Evolutionary conservation across 2,797 vertebrate species (phyloP).

Genomic region (Chelon auratus): DNA sequence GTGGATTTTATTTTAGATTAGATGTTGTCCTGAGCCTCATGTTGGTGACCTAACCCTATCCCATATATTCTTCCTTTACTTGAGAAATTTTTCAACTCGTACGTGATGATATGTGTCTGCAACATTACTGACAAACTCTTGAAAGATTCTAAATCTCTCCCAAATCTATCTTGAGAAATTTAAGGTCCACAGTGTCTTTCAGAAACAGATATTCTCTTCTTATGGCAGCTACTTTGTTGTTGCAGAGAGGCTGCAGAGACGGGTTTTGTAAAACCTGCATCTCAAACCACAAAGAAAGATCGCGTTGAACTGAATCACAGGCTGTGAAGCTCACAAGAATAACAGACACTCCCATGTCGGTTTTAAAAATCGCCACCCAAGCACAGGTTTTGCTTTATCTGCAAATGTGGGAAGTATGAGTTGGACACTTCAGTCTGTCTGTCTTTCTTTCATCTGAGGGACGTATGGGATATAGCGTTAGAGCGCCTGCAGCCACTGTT

Average conservation of each 20-base stretch:
- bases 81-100: not conserved
- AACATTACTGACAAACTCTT: not conserved
- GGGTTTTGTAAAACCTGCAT: conserved; percentile 23
- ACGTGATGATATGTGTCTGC: not conserved
- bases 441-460: conserved; percentile 24
- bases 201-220: not conserved
- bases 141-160: conserved; percentile 1
- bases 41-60: too few relatives aligned
- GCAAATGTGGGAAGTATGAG: conserved; percentile 5
- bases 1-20: too few relatives aligned
- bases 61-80: not conserved
- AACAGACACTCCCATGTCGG: conserved; percentile 42
- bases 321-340: conserved; percentile 34
- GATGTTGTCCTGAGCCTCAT: too few relatives aligned
- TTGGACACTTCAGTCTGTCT: conserved; percentile 26
- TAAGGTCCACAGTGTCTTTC: conserved; percentile 7
- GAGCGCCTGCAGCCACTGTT: conserved; percentile 47
- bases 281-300: conserved; percentile 27
- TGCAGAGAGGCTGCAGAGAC: conserved; percentile 2
- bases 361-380: conserved; percentile 23
- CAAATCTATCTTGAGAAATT: not conserved
- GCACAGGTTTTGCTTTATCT: conserved; percentile 29
- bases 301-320: conserved; percentile 38
- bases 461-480: conserved; percentile 40
- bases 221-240: conserved; percentile 5